A percentile compares a stretch with the other conserved stretches of the same genome.
Conservation (phyloP, 2,888 invertebrate species). For the Watsonalla cultraria region DNA sequence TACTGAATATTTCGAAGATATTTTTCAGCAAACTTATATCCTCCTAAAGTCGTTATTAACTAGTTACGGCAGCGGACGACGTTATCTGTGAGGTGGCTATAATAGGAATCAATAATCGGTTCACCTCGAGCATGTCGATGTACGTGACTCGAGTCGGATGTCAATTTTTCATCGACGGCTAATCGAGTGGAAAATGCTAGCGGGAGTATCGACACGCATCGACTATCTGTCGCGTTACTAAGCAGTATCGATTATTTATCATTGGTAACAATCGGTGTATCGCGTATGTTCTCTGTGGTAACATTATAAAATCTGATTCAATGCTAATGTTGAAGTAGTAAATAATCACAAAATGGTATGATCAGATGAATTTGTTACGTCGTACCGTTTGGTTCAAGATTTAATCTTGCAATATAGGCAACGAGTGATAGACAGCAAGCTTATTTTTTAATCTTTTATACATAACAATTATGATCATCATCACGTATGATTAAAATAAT, state of each 20-base stretch:
- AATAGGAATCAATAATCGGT: conserved; percentile 41
- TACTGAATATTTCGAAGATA: neutral
- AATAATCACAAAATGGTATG: no score
- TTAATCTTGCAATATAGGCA: no score
- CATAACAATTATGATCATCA: no score
- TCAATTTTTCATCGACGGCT: conserved; percentile 47
- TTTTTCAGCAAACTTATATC: neutral
- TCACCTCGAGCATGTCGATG: conserved; percentile 30
- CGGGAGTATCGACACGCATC: conserved; percentile 29
- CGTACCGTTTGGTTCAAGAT: no score
- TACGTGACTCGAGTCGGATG: conserved; percentile 42
- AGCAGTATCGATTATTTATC: neutral
- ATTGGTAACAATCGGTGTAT: neutral
- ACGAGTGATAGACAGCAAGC: no score
- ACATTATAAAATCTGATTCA: no score
- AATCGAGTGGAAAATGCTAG: conserved; percentile 56
- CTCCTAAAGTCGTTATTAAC: neutral
- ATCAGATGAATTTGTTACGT: no score
- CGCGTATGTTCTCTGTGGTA: no score
- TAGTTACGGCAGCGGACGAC: neutral
- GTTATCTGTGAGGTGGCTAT: conserved; percentile 8
- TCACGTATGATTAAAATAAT: no score
- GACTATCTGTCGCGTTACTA: conserved; percentile 2
- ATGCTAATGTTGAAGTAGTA: no score
- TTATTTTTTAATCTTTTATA: no score